Evolutionary conservation across 2,113 vertebrate species (phyloP), one percentile per base, ranked within the genome.

Genomic region (Neolamprologus cancellatus): DNA sequence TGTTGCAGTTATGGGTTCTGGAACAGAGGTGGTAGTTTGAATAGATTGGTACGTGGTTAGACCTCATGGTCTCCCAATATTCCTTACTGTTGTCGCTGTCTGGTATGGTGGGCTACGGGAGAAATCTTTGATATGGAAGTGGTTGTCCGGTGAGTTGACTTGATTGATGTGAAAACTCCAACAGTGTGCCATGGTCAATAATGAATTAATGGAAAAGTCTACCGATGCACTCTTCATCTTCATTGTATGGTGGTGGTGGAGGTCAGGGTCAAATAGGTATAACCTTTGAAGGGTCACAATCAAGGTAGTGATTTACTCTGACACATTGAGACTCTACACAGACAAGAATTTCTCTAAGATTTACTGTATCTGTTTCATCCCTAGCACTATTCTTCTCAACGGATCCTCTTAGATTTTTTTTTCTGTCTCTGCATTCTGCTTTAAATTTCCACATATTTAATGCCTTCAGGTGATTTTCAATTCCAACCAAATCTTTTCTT

Each of bases 271-370:
- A 46, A 74, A 44, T 74, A 28, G 69, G 2, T 28, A 44, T 18
- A 17, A 9, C 39, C 23, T 46, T 11, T 11, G 41, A 15, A 46
- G 23, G 2, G 23, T 10, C 9, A 0, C 41, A 46, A 6, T 46
- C 0, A 46, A 46, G 69, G 6, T 2, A 11, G 8, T 46, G 20
- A 74, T 74, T 44, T 28, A 28, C 23, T 46, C 23, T 28, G 69
- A 28, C 69, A 74, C 8, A 46, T 1, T 74, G 23, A 7, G 23
- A 14, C 41, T 28, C 39, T 74, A 66, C 61, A 39, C 34, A 69
- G 61, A 69, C 61, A 69, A 69, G 4, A 23, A 1, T 69, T 69
- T 69, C 61, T 69, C 61, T 39, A 66, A 66, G 61, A 39, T 66
- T 66, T 2, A 20, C 20, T 20, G 20, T 20, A 66, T 39, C 34